Evolutionary conservation across 2,888 invertebrate species (phyloP), one percentile per base, ranked within the genome.

Genomic region (Dryococelus australis): DNA sequence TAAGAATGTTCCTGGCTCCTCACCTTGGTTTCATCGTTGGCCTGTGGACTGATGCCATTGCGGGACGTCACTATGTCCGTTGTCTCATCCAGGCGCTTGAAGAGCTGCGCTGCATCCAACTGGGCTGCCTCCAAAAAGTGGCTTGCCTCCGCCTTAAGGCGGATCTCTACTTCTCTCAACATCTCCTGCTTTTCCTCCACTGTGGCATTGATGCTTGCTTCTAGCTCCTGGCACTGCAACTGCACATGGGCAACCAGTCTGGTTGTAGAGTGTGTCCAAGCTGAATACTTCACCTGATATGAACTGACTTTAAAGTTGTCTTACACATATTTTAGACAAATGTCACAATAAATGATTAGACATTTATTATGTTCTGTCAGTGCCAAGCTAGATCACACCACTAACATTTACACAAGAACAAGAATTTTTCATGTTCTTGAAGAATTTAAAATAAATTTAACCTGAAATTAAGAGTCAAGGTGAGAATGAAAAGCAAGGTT

Each of bases 151-250:
- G 91, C 90, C 24, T 94, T 89, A 88, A 94, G 92, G 8, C 90
- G 91, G 1, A 92, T 91, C 90, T 94, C 94, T 26, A 92, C 91
- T 87, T 93, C 92, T 35, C 92, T 90, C 43, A 95, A 92, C 12
- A 92, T 92, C 35, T 92, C 92, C 86, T 95, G 94, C 91, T 94
- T 94, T 81, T 93, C 93, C 87, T 94, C 93, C 0, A 94, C 93
- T 0, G 94, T 93, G 87, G 92, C 91, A 85, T 92, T 93, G 88
- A 95, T 94, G 90, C 93, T 93, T 89, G 94, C 93, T 20, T 92
- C 92, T 88, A 95, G 92, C 86, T 93, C 93, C 86, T 94, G 94
- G 88, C 94, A 94, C 86, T 94, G 94, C 88, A 93, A 93, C 93
- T 94, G 89, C 9, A 89, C 27, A 16, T 16, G 0, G 8, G 12